Evolutionary conservation across 2,113 vertebrate species (phyloP).

Genomic region (Odontophorus gujanensis): DNA sequence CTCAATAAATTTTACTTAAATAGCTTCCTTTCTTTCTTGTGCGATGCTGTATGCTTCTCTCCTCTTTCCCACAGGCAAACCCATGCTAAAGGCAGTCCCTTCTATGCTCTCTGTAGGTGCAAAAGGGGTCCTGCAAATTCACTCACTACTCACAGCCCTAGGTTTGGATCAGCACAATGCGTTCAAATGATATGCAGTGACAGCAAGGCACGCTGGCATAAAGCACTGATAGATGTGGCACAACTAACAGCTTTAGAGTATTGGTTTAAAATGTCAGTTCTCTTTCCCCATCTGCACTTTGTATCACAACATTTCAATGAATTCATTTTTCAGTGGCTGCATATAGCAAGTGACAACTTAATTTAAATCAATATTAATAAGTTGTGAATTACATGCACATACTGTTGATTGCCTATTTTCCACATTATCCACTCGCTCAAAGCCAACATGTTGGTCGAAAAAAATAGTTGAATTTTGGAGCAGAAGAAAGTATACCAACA

Average conservation of each 20-base stretch:
- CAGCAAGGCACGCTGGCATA: background rate
- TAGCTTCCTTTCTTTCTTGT: background rate
- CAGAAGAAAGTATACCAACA: background rate
- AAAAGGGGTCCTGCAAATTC: background rate
- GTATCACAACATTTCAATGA: conserved; percentile 32
- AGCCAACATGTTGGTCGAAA: background rate
- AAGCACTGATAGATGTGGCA: background rate
- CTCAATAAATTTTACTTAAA: background rate
- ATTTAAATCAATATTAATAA: conserved; percentile 50
- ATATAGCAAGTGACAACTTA: conserved; percentile 17
- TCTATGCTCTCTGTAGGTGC: background rate
- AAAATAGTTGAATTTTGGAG: background rate
- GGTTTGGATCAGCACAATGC: background rate
- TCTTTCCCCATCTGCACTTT: background rate
- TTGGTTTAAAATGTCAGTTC: conserved; percentile 22
- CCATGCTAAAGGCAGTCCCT: background rate
- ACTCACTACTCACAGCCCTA: accelerated
- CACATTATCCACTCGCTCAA: background rate
- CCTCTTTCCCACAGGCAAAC: background rate
- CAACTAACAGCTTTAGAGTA: background rate
- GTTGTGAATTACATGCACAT: background rate
- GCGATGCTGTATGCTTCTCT: background rate
- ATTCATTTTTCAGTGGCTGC: conserved; percentile 32
- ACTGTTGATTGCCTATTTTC: conserved; percentile 2
- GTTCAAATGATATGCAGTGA: background rate